Evolutionary conservation across 2,888 invertebrate species (phyloP).

Genomic region (Rapana venosa): DNA sequence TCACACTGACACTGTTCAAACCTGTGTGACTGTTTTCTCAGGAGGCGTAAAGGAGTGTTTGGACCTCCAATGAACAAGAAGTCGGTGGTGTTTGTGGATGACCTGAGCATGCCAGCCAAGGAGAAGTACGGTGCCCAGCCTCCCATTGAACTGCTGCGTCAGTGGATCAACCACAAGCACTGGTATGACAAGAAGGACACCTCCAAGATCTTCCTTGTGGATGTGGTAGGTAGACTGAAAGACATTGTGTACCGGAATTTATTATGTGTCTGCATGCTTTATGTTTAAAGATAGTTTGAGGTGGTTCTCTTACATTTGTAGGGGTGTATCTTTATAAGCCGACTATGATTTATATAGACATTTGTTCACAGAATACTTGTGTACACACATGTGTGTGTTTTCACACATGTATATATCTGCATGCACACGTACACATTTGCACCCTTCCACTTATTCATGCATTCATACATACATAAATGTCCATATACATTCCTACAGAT

Average conservation of each 20-base stretch:
- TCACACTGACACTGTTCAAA: too few relatives aligned
- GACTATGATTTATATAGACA: neutral
- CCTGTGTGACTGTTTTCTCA: constrained; percentile 51
- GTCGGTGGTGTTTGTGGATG: constrained; percentile 75
- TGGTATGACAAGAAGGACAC: constrained; percentile 79
- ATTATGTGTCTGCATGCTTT: neutral
- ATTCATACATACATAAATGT: neutral
- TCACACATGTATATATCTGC: neutral
- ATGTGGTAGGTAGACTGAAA: constrained; percentile 84
- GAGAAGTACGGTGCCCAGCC: constrained; percentile 79
- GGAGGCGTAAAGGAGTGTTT: constrained; percentile 91
- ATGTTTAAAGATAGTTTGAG: neutral
- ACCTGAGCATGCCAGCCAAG: constrained; percentile 79
- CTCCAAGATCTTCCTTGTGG: constrained; percentile 79
- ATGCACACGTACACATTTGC: neutral
- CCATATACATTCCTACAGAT: neutral
- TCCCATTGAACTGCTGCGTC: constrained; percentile 78
- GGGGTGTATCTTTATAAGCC: neutral
- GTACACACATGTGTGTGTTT: neutral
- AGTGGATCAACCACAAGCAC: constrained; percentile 79
- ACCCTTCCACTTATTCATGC: neutral
- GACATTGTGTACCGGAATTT: neutral
- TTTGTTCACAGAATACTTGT: too few relatives aligned
- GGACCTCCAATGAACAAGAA: constrained; percentile 93
- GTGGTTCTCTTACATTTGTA: neutral